These are phyloP conservation scores for Mesoligia furuncula DNA, from an alignment of 2,888 invertebrate species.

Conservation along the genomic window DNA sequence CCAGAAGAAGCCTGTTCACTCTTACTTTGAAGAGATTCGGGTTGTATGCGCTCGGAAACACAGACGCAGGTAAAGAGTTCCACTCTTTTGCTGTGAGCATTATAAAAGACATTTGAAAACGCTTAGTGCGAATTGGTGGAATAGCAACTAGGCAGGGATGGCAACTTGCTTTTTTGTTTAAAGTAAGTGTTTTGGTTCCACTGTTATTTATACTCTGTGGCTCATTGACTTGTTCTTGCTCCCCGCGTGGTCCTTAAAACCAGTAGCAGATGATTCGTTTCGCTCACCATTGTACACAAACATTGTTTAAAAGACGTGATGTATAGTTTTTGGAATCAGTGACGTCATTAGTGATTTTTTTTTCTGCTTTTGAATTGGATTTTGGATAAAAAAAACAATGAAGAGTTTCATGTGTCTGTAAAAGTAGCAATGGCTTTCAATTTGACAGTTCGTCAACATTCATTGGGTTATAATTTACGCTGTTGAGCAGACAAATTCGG, in stretches of 20 bases:
- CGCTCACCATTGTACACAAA: conserved; percentile 34
- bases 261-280: conserved; percentile 60
- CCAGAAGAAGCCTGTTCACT: too few relatives aligned
- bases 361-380: not conserved
- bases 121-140: too few relatives aligned
- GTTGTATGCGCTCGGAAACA: too few relatives aligned
- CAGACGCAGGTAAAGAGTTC: too few relatives aligned
- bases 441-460: too few relatives aligned
- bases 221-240: conserved; percentile 3
- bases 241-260: conserved; percentile 33
- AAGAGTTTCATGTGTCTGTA: not conserved
- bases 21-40: too few relatives aligned
- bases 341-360: conserved; percentile 10
- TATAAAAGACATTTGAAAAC: too few relatives aligned
- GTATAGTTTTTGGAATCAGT: not conserved
- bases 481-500: too few relatives aligned
- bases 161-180: not conserved
- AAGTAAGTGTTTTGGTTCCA: not conserved
- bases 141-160: too few relatives aligned
- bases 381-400: not conserved
- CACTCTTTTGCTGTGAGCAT: too few relatives aligned
- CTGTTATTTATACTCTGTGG: not conserved
- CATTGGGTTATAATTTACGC: too few relatives aligned
- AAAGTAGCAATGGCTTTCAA: too few relatives aligned
- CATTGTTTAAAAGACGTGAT: conserved; percentile 8